These are phyloP conservation scores for Leptinotarsa haldemani DNA, from an alignment of 2,888 invertebrate species.

Conservation along the genomic window DNA sequence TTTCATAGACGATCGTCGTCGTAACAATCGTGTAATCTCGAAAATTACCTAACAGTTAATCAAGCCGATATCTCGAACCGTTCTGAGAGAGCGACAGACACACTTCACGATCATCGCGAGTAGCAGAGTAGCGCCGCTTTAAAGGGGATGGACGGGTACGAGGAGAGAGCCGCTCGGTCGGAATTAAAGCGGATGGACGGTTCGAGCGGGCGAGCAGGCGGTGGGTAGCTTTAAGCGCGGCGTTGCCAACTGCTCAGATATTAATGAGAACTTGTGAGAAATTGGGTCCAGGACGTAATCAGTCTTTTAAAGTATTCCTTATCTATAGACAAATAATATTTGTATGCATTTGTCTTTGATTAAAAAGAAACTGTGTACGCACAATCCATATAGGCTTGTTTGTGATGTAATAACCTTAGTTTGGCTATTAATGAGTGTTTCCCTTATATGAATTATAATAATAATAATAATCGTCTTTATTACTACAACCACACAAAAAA, in stretches of 20 bases:
- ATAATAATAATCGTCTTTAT: no score
- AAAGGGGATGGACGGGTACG: constrained; percentile 51
- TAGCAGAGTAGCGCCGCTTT: constrained; percentile 49
- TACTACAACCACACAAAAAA: no score
- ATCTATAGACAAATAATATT: no score
- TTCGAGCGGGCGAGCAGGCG: constrained; percentile 33
- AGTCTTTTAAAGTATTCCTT: no score
- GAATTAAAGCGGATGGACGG: constrained; percentile 42
- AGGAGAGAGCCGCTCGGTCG: constrained; percentile 27
- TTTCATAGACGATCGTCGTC: constrained; percentile 38
- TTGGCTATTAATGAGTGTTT: no score
- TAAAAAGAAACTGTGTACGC: no score
- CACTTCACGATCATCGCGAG: constrained; percentile 41
- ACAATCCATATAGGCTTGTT: no score
- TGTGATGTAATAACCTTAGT: no score
- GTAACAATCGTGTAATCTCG: constrained; percentile 52
- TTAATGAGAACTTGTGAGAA: neutral
- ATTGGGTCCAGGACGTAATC: no score
- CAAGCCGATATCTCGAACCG: constrained; percentile 50
- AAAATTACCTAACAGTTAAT: constrained; percentile 54
- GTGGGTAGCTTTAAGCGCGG: constrained; percentile 39
- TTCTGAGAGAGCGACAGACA: constrained; percentile 44
- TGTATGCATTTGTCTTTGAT: no score
- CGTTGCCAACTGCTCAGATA: constrained; percentile 24
- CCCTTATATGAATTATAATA: no score